Conservation (phyloP, 35 echinoderm and acorn worm genomes). For the Nesometra sesokonis region DNA sequence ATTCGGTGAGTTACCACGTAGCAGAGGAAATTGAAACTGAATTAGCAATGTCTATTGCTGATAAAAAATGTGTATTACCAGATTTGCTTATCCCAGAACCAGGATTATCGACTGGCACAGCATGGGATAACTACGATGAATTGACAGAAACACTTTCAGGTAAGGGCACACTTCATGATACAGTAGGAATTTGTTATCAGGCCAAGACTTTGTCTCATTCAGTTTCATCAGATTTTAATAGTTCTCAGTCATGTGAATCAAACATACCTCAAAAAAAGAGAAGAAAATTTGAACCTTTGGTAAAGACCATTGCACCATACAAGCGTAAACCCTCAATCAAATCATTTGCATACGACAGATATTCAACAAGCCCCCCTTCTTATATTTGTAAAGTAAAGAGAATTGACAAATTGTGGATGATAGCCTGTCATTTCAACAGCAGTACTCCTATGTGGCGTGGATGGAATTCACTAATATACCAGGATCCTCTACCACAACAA, state of each 20-base stretch:
- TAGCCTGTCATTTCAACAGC: neutral
- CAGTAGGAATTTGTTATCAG: neutral
- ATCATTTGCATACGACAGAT: no score
- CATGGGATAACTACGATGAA: constrained; percentile 19
- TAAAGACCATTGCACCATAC: no score
- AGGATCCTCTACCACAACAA: constrained; percentile 10
- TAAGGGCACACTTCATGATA: constrained; percentile 2
- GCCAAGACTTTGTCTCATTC: no score
- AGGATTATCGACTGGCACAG: neutral
- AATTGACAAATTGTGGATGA: neutral
- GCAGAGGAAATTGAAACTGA: constrained; percentile 15
- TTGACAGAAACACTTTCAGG: constrained; percentile 1
- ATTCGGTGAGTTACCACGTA: constrained; percentile 5
- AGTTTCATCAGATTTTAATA: no score
- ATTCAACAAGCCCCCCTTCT: no score
- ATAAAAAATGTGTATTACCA: neutral
- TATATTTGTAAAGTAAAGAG: neutral
- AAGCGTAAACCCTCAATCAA: no score
- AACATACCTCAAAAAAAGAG: no score
- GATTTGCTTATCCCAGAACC: neutral
- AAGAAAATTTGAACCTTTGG: no score
- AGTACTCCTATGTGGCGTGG: constrained; percentile 17
- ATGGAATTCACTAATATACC: constrained; percentile 3
- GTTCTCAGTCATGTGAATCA: no score
- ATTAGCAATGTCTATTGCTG: neutral